Evolutionary conservation across 2,797 vertebrate species (phyloP).

Genomic region (Enteromius radiatus): DNA sequence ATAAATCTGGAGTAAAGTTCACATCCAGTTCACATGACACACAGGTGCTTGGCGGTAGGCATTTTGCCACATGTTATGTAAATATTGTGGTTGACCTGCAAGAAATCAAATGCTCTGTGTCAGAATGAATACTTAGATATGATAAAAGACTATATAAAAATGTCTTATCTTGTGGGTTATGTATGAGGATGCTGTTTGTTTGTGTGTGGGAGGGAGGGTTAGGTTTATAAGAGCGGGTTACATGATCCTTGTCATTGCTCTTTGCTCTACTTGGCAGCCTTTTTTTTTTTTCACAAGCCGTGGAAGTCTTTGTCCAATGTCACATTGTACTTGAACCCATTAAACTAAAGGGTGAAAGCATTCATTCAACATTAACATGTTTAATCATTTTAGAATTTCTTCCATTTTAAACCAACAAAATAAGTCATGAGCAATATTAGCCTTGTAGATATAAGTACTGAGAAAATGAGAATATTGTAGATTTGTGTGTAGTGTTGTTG

Average conservation of each 20-base stretch:
- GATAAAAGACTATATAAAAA: not conserved
- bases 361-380: not conserved
- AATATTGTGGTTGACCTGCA: constrained; percentile 4
- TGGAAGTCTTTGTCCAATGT: not conserved
- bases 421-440: not conserved
- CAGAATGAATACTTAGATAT: not conserved
- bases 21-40: constrained; percentile 67
- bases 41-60: not conserved
- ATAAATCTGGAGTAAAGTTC: constrained; percentile 76
- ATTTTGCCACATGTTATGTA: not conserved
- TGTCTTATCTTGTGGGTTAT: not conserved
- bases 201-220: not conserved
- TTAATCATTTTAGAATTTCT: not conserved
- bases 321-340: too few relatives aligned
- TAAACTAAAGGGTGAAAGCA: too few relatives aligned
- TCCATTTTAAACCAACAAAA: not conserved
- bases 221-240: constrained; percentile 11
- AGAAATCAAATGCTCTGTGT: not conserved
- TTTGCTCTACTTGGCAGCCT: constrained; percentile 40
- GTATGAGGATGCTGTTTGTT: not conserved
- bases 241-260: constrained; percentile 29
- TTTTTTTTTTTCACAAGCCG: not conserved
- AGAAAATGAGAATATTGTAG: not conserved
- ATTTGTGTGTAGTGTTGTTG: not conserved
- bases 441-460: not conserved